These are phyloP conservation scores for Xestia sexstrigata DNA, from an alignment of 2,888 invertebrate species.

Conservation along the genomic window DNA sequence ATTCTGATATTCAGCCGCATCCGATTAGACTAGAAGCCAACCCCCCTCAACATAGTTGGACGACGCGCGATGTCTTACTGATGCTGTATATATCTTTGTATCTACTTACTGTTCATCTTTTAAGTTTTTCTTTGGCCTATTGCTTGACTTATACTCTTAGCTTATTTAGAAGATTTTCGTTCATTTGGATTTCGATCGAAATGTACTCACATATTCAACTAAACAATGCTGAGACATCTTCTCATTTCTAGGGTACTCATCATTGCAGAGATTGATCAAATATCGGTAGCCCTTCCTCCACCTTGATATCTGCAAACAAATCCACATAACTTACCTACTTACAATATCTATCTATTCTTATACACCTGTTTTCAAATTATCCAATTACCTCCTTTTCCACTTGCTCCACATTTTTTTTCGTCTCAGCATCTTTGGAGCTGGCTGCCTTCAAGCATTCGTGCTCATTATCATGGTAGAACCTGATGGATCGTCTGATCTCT, in stretches of 20 bases:
- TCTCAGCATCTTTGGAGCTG: constrained; percentile 65
- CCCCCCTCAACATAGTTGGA: neutral
- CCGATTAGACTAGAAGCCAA: neutral
- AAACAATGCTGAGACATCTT: constrained; percentile 71
- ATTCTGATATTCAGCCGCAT: neutral
- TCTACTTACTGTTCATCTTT: neutral
- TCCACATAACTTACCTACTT: too few relatives aligned
- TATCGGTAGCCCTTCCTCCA: constrained; percentile 82
- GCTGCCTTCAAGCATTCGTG: constrained; percentile 72
- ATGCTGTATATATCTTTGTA: neutral
- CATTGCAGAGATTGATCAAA: constrained; percentile 72
- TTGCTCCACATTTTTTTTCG: constrained; percentile 71
- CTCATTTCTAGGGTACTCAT: constrained; percentile 68
- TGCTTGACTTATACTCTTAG: too few relatives aligned
- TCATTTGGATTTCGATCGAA: too few relatives aligned
- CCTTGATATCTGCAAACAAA: constrained; percentile 73
- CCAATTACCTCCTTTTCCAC: constrained; percentile 76
- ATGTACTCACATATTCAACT: constrained; percentile 76
- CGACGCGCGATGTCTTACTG: too few relatives aligned
- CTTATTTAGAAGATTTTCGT: too few relatives aligned
- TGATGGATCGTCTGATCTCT: constrained; percentile 69
- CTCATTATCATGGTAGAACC: constrained; percentile 72
- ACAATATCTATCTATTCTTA: too few relatives aligned
- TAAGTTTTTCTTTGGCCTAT: neutral
- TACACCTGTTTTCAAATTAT: neutral